A percentile compares a stretch with the other conserved stretches of the same genome.
Conservation (phyloP, 1,140 invertebrate species). For the Penaeus japonicus region DNA sequence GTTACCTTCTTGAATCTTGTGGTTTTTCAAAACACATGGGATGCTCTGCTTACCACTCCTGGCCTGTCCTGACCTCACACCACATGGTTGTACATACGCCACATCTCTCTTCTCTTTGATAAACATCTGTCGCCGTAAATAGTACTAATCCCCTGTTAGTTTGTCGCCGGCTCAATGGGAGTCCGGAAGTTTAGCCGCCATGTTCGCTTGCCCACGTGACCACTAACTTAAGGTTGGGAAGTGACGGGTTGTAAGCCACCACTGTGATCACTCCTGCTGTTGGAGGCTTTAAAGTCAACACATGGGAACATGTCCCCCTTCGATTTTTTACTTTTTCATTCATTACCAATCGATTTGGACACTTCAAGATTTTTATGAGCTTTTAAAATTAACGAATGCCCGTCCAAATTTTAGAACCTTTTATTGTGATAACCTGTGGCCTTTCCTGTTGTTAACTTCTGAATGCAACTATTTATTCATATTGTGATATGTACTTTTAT, state of each 20-base stretch:
- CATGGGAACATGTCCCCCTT: constrained; percentile 10
- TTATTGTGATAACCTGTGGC: constrained; percentile 53
- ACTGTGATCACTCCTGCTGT: constrained; percentile 22
- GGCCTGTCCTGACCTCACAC: constrained; percentile 13
- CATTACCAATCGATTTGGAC: constrained; percentile 4
- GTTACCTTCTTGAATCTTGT: too few relatives aligned
- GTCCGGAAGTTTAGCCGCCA: background rate
- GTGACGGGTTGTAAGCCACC: constrained; percentile 13
- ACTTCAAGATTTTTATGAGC: constrained; percentile 1
- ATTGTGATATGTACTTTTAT: constrained; percentile 22
- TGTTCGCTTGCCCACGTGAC: background rate
- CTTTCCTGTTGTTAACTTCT: constrained; percentile 46
- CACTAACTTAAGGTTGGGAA: constrained; percentile 19
- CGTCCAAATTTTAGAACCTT: constrained; percentile 49
- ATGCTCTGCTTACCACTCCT: background rate
- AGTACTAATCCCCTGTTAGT: constrained; percentile 34
- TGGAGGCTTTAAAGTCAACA: constrained; percentile 14
- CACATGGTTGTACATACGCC: constrained; percentile 33
- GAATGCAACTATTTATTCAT: constrained; percentile 26
- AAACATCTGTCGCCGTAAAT: constrained; percentile 19
- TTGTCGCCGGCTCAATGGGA: constrained; percentile 16
- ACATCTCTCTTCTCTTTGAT: background rate
- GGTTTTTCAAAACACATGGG: background rate
- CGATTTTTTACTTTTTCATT: background rate
- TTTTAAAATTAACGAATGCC: constrained; percentile 24